A percentile compares a stretch with the other conserved stretches of the same genome.
Conservation (phyloP, 2,113 vertebrate species). For the Catagonus wagneri region DNA sequence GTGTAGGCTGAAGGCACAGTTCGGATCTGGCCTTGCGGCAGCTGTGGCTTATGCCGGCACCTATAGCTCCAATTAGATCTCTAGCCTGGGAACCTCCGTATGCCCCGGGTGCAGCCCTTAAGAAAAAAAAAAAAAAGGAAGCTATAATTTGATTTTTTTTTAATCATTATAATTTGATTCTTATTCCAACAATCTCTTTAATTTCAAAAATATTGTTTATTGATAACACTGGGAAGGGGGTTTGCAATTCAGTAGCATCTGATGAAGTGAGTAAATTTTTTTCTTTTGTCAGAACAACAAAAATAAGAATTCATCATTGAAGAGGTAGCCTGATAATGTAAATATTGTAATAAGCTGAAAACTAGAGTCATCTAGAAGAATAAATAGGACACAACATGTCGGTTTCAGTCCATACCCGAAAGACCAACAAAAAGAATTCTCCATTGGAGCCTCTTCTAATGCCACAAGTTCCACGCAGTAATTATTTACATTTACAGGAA, state of each 20-base stretch:
- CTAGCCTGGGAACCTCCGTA: no score
- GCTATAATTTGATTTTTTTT: background rate
- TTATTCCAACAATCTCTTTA: background rate
- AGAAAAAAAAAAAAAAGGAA: no score
- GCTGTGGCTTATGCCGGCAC: no score
- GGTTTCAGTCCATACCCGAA: background rate
- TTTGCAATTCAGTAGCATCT: background rate
- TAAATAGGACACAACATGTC: constrained; percentile 39
- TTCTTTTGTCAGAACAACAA: constrained; percentile 21
- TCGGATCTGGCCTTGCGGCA: no score
- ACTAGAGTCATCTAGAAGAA: background rate
- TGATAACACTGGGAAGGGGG: background rate
- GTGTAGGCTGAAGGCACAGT: no score
- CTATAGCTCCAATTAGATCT: no score
- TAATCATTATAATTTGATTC: background rate
- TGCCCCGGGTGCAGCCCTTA: no score
- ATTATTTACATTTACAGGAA: constrained; percentile 63
- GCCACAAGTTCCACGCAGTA: constrained; percentile 40
- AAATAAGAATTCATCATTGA: constrained; percentile 2
- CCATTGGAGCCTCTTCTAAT: background rate
- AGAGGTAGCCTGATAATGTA: background rate
- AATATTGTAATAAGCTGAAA: background rate
- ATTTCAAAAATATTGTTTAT: constrained; percentile 21
- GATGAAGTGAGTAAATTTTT: background rate
- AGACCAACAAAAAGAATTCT: background rate